Evolutionary conservation across 2,797 vertebrate species (phyloP).

Genomic region (Cynodonichthys magdalenae): DNA sequence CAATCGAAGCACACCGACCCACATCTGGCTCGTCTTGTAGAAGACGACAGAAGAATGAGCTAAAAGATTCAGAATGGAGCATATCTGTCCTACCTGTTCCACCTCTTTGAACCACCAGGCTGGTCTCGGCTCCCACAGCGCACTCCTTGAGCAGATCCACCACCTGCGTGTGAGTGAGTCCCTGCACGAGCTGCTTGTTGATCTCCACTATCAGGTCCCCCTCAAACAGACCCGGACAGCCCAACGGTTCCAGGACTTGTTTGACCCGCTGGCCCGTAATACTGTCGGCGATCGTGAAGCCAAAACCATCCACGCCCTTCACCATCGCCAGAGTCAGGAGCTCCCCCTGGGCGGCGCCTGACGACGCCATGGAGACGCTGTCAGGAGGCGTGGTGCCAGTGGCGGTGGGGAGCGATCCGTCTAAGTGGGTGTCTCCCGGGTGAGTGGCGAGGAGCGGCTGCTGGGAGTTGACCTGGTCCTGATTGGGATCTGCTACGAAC

Average conservation of each 20-base stretch:
- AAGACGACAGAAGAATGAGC: conserved; percentile 21
- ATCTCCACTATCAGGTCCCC: conserved; percentile 97
- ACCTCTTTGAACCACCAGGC: conserved; percentile 94
- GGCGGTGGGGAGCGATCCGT: conserved; percentile 88
- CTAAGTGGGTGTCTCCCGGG: conserved; percentile 92
- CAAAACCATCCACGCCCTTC: conserved; percentile 95
- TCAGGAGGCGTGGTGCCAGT: conserved; percentile 84
- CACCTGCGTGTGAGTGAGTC: conserved; percentile 93
- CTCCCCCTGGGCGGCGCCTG: conserved; percentile 93
- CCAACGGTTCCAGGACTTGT: conserved; percentile 96
- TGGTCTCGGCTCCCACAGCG: conserved; percentile 89
- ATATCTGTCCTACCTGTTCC: conserved; percentile 86
- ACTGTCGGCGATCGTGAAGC: conserved; percentile 97
- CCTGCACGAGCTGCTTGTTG: conserved; percentile 94
- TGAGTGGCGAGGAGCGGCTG: conserved; percentile 87
- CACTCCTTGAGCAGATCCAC: conserved; percentile 99
- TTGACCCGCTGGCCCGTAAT: conserved; percentile 94
- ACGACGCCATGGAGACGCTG: conserved; percentile 96
- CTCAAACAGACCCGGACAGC: conserved; percentile 95
- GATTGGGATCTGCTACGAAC: conserved; percentile 79
- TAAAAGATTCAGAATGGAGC: conserved; percentile 7
- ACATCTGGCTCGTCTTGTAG: conserved; percentile 6
- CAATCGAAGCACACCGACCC: conserved; percentile 27
- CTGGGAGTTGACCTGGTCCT: conserved; percentile 75
- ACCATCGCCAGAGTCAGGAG: conserved; percentile 96